Conservation (phyloP, 2,113 vertebrate genomes). For the Polyodon spathula region DNA sequence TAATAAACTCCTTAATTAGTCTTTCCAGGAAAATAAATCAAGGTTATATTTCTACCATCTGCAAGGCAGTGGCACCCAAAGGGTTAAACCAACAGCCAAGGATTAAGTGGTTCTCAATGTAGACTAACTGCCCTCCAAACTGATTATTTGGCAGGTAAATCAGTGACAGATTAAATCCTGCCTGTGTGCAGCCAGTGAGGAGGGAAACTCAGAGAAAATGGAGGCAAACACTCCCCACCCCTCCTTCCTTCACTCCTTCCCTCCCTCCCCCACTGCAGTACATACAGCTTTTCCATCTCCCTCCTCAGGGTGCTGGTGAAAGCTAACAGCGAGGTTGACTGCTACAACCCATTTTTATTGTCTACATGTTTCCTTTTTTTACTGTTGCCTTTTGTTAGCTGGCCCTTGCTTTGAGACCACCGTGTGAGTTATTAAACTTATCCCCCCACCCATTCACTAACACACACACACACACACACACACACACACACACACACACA, state of each 20-base stretch:
- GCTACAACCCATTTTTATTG: background rate
- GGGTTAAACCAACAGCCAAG: constrained; percentile 8
- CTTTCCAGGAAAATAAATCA: no score
- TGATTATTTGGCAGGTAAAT: constrained; percentile 6
- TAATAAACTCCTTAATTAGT: no score
- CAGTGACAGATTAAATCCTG: constrained; percentile 8
- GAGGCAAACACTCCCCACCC: background rate
- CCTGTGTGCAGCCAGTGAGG: constrained; percentile 7
- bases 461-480: background rate
- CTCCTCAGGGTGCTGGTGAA: background rate
- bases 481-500: background rate
- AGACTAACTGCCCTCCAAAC: background rate
- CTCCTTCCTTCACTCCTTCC: no score
- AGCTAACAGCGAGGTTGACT: background rate
- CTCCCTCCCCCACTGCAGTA: background rate
- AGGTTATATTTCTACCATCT: background rate
- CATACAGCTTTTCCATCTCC: background rate
- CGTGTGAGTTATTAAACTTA: background rate
- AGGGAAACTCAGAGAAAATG: background rate
- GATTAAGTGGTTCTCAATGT: background rate
- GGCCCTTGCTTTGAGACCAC: constrained; percentile 2
- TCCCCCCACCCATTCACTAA: background rate
- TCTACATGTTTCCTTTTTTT: background rate
- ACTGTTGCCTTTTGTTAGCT: background rate
- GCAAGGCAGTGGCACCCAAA: background rate